Percentiles rank a stretch among this genome's conserved stretches.
Evolutionary conservation across 2,113 vertebrate species (phyloP).

Genomic region (Xenotilapia caudafasciata): DNA sequence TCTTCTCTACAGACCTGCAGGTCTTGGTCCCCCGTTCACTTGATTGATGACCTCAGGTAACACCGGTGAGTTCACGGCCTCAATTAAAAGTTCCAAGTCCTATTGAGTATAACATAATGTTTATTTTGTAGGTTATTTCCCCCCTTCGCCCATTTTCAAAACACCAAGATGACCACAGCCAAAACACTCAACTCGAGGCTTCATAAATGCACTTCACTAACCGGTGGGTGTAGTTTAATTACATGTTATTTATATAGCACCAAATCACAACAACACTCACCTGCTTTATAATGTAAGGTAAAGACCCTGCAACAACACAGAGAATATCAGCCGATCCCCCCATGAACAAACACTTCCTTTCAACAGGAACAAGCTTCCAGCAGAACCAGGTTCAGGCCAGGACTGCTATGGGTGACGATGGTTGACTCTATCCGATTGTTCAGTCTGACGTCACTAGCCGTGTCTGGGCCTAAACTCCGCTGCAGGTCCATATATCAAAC

Average conservation of each 20-base stretch:
- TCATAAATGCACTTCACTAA: not conserved
- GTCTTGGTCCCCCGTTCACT: not conserved
- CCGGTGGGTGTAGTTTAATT: not conserved
- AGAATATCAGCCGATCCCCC: not conserved
- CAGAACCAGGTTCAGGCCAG: not conserved
- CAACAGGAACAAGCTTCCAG: not conserved
- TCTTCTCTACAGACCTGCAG: not conserved
- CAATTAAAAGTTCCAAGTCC: not conserved
- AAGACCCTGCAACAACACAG: not conserved
- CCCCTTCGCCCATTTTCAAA: not conserved
- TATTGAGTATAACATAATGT: not conserved
- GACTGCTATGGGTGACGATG: not conserved
- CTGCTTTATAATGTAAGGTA: not conserved
- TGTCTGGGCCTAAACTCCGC: too few relatives aligned
- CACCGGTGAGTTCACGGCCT: accelerated
- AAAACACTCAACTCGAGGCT: not conserved
- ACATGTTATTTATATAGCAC: accelerated
- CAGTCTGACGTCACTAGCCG: too few relatives aligned
- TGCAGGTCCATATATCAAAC: too few relatives aligned
- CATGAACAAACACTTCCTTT: not conserved
- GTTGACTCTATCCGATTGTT: not conserved
- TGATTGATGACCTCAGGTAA: not conserved
- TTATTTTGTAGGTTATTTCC: not conserved
- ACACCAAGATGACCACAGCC: not conserved
- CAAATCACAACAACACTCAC: not conserved